Evolutionary conservation across 2,113 vertebrate genomes (phyloP).

Genomic region (Bufo bufo): DNA sequence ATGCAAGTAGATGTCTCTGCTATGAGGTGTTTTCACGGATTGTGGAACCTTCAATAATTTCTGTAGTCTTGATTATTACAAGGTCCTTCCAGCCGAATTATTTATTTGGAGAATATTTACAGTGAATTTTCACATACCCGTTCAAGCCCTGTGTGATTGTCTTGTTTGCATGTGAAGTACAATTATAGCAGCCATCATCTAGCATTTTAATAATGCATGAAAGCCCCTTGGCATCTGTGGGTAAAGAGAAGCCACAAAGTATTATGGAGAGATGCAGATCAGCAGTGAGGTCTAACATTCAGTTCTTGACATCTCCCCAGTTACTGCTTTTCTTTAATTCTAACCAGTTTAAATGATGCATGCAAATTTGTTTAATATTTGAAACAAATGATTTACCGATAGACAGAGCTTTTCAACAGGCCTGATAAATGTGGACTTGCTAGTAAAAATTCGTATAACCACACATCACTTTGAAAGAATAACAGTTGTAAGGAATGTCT

Average conservation of each 20-base stretch:
- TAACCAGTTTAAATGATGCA: neutral
- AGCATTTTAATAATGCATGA: neutral
- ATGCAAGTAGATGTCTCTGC: too few species aligned
- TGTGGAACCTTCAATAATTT: neutral
- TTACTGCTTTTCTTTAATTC: neutral
- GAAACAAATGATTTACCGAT: neutral
- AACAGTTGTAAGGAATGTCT: neutral
- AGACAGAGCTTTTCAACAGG: neutral
- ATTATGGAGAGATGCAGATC: neutral
- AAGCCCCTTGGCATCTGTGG: neutral
- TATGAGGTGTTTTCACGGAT: too few species aligned
- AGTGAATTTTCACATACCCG: neutral
- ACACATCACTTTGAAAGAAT: neutral
- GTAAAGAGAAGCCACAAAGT: neutral
- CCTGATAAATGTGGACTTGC: neutral
- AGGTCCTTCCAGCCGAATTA: neutral
- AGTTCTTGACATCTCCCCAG: neutral
- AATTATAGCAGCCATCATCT: neutral
- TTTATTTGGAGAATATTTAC: neutral
- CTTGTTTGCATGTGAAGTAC: neutral
- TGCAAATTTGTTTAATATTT: neutral
- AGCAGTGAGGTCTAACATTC: too few species aligned
- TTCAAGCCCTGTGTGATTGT: neutral
- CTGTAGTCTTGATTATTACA: neutral
- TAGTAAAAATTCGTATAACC: neutral